Evolutionary conservation across 2,113 vertebrate genomes (phyloP), one percentile per base, ranked within the genome.

Genomic region (Silurus meridionalis): DNA sequence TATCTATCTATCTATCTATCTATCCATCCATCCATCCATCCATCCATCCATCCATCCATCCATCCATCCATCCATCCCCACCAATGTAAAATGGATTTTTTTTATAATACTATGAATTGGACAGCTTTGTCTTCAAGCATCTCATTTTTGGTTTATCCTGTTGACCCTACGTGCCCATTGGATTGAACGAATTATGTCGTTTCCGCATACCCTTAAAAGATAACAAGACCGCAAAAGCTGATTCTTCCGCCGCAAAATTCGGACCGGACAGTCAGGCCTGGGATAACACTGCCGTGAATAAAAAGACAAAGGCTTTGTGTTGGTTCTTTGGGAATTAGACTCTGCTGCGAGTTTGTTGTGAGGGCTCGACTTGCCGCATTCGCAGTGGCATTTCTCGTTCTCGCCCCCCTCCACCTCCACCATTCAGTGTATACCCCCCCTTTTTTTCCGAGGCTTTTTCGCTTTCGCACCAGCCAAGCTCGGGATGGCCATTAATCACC

Each of bases 401-500:
- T 85, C 82, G 28, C 88, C 88, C 83, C 83, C 63, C 17, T 17
- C 23, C 6, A 11, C 50, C 61, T 19, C 61, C 21, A 15, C 21
- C 17, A 23, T 2, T 63, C 55, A 9, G 8, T 57, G 8, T 57
- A 9, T 57, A 2, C 61, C 21, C 19, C 21, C 21, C 8, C 6
- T 63, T 19, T 80, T 86, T 85, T 86, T 79, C 86, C 69, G 83
- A 83, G 85, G 80, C 79, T 89, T 84, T 88, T 88, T 74, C 21
- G 69, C 85, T 85, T 91, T 89, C 69, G 88, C 79, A 84, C 87
- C 81, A 88, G 87, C 83, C 85, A 25, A 67, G 81, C 84, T 87
- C 82, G 52, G 87, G 85, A 88, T 83, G 86, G 88, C 88, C 84
- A 91, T 92, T 92, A 90, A 92, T 92, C 90, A 91, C 88, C 17